Evolutionary conservation across 1,140 invertebrate species (phyloP).

Genomic region (Bombyx mandarina): DNA sequence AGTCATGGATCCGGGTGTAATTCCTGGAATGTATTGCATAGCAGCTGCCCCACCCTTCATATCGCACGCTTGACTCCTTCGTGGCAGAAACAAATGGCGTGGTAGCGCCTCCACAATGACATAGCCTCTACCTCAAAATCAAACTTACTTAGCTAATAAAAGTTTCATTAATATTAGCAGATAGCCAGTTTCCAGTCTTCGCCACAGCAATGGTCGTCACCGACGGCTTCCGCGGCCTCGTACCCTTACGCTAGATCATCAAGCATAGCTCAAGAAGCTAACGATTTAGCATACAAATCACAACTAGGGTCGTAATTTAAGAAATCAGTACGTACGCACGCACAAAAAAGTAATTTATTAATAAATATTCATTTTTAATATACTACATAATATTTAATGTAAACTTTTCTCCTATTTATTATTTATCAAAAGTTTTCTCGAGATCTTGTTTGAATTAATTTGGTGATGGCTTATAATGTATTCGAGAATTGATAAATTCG

Average conservation of each 20-base stretch:
- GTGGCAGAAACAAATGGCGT: no score
- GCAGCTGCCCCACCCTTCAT: no score
- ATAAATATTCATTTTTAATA: not conserved
- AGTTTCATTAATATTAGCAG: slow-evolving; percentile 20
- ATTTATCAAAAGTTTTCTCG: no score
- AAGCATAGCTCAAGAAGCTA: slow-evolving; percentile 61
- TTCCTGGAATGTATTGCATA: no score
- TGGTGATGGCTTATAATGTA: no score
- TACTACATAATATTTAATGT: not conserved
- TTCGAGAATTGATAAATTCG: no score
- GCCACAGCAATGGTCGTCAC: slow-evolving; percentile 45
- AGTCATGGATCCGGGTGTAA: no score
- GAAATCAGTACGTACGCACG: not conserved
- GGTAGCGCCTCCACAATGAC: no score
- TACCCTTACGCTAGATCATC: slow-evolving; percentile 74
- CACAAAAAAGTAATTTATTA: not conserved
- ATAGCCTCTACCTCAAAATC: no score
- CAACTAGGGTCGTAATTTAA: slow-evolving; percentile 55
- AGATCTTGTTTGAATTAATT: no score
- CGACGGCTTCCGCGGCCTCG: slow-evolving; percentile 53
- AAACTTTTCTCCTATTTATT: not conserved
- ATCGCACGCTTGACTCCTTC: no score
- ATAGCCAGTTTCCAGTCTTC: slow-evolving; percentile 42
- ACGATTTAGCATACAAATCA: slow-evolving; percentile 75
- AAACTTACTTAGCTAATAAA: no score